Base-by-base conservation (phyloP, 2,888 invertebrate species). In the Tridacna crocea region DNA sequence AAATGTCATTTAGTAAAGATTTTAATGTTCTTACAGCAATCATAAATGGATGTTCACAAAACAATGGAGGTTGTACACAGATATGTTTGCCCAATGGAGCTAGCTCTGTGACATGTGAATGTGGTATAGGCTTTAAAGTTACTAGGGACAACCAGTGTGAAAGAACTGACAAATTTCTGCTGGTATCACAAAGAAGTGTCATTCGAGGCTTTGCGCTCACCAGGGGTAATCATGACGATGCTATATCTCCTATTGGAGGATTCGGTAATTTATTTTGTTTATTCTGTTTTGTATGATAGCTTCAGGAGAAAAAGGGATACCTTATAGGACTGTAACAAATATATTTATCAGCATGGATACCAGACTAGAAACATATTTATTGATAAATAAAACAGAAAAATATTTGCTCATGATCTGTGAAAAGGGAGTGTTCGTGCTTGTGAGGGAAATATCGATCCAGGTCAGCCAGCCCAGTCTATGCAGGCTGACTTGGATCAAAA, bases 171-270 rank as follows among this genome's bases (percentile, higher is more conserved):
- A 97, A 97, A 0, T 99, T 99, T 93, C 97, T 98, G 0, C 97
- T 99, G 0, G 98, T 99, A 0, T 97, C 98, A 0, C 98, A 98
- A 92, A 95, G 98, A 47, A 97, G 97, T 89, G 96, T 97, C 76
- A 97, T 98, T 12, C 96, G 98, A 77, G 99, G 99, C 0, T 98
- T 97, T 94, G 97, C 97, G 90, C 94, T 98, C 72, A 97, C 96
- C 65, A 97, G 87, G 4, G 55, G 97, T 87, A 96, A 97, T 86
- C 96, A 97, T 0, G 80, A 79, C 58, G 98, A 99, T 93, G 98
- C 99, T 0, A 98, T 99, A 97, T 96, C 98, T 0, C 99, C 99
- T 0, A 97, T 99, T 63, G 96, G 97, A 2, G 99, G 99, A 0
- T 93, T 95, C 0, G 95, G 95, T 95, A 90, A 85, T 60, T 26